Percentiles rank a stretch among this genome's conserved stretches.
phyloP scores from a whole-genome alignment of 2,888 invertebrate genomes.

The Plagiodera versicolora region DNA sequence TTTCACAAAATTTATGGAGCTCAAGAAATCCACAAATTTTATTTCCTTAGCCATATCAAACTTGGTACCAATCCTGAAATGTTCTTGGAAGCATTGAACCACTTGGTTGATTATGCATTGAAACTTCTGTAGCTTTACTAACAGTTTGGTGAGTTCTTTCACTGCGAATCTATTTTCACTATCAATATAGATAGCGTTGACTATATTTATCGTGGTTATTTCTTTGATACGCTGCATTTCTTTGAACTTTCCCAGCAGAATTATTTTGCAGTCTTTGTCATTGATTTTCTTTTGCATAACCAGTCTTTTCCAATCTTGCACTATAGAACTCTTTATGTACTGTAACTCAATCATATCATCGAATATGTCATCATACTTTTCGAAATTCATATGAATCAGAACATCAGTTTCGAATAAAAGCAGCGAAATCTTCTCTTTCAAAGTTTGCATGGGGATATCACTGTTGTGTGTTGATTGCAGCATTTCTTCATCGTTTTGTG shows the following conservation, averaged over 20 bases:
- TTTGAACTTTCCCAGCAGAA: conserved; percentile 44
- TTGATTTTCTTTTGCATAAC: conserved; percentile 41
- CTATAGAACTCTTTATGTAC: conserved; percentile 42
- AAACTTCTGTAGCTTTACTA: conserved; percentile 48
- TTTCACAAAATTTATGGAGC: conserved; percentile 60
- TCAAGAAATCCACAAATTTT: conserved; percentile 54
- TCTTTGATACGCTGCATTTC: conserved; percentile 45
- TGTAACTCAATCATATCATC: conserved; percentile 45
- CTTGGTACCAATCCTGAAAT: conserved; percentile 54
- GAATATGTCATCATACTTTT: conserved; percentile 42
- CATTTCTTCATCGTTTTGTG: conserved; percentile 34
- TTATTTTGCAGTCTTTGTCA: conserved; percentile 42
- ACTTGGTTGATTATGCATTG: conserved; percentile 46
- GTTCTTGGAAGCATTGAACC: conserved; percentile 45
- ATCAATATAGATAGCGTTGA: conserved; percentile 32
- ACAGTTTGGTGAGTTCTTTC: conserved; percentile 42
- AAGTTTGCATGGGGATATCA: conserved; percentile 40
- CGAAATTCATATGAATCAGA: conserved; percentile 44
- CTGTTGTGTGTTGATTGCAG: conserved; percentile 19
- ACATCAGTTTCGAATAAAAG: conserved; percentile 44
- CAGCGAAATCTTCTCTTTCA: conserved; percentile 45
- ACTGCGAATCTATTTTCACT: conserved; percentile 42
- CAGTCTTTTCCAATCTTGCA: conserved; percentile 47
- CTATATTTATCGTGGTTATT: conserved; percentile 35
- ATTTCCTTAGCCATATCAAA: conserved; percentile 59